These are phyloP conservation scores for Nycticryphes semicollaris DNA, from an alignment of 2,113 vertebrate species.

Conservation along the genomic window DNA sequence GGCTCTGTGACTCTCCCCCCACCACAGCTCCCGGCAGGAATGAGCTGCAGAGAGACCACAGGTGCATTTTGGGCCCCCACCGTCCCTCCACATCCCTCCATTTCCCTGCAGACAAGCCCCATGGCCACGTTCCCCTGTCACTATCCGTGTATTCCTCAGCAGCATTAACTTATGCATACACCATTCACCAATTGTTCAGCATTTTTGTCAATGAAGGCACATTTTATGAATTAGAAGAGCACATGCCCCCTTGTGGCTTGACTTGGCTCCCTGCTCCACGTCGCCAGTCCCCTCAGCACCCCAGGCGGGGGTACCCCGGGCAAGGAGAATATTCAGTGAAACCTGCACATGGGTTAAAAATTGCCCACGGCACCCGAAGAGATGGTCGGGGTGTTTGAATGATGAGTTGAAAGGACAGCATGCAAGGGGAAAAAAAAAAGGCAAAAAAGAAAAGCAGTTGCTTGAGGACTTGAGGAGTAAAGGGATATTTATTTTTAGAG, in stretches of 20 bases:
- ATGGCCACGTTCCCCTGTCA: not conserved
- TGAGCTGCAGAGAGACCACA: not conserved
- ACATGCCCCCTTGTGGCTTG: slow-evolving; percentile 65
- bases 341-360: not conserved
- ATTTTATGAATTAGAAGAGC: slow-evolving; percentile 70
- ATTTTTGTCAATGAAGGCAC: slow-evolving; percentile 70
- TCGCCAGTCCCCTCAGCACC: not conserved
- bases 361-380: not conserved
- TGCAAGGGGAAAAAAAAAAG: not conserved
- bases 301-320: not conserved
- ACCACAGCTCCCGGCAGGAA: not conserved
- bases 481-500: not conserved
- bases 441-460: too few species aligned
- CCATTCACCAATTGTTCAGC: slow-evolving; percentile 60
- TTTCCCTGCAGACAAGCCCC: not conserved
- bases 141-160: not conserved
- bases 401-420: not conserved
- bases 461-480: not conserved
- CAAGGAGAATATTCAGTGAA: not conserved
- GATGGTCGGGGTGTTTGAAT: not conserved
- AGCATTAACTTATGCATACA: slow-evolving; percentile 36
- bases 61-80: not conserved
- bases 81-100: not conserved
- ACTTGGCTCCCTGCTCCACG: slow-evolving; percentile 8
- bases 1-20: not conserved